Percentiles rank a stretch among this genome's conserved stretches.
Conservation (phyloP, 2,113 vertebrate species). For the Arizona elegans region DNA sequence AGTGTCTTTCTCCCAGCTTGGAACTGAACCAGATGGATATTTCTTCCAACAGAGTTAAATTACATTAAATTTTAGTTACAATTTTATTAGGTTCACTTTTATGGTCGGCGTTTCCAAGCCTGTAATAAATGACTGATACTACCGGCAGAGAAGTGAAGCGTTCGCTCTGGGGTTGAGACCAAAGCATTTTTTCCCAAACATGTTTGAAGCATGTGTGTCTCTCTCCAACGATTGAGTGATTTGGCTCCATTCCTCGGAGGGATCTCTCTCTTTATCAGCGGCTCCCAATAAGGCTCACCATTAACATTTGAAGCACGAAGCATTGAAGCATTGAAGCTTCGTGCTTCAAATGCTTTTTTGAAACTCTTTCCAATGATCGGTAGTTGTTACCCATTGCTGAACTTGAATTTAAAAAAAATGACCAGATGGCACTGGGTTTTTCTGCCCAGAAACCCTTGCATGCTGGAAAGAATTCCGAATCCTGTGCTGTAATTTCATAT, state of each 20-base stretch:
- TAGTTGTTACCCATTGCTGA: not conserved
- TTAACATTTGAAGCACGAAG: not conserved
- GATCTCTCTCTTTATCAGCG: not conserved
- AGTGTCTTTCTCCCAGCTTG: no score
- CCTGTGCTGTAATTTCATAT: not conserved
- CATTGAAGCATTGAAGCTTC: no score
- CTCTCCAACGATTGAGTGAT: not conserved
- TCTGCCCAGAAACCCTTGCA: not conserved
- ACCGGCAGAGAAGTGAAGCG: not conserved
- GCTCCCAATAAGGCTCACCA: not conserved
- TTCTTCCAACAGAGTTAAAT: not conserved
- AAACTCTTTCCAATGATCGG: not conserved
- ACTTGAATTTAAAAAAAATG: not conserved
- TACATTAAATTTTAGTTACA: not conserved
- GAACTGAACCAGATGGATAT: no score
- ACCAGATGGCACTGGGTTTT: not conserved
- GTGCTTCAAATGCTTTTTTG: not conserved
- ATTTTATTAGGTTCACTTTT: not conserved
- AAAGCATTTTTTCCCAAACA: not conserved
- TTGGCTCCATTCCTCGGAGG: not conserved
- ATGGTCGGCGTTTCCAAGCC: not conserved
- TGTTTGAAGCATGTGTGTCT: not conserved
- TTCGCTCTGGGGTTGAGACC: not conserved
- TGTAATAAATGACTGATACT: not conserved
- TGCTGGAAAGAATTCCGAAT: not conserved